Evolutionary conservation across 2,797 vertebrate species (phyloP).

Genomic region (Urosaurus nigricauda): DNA sequence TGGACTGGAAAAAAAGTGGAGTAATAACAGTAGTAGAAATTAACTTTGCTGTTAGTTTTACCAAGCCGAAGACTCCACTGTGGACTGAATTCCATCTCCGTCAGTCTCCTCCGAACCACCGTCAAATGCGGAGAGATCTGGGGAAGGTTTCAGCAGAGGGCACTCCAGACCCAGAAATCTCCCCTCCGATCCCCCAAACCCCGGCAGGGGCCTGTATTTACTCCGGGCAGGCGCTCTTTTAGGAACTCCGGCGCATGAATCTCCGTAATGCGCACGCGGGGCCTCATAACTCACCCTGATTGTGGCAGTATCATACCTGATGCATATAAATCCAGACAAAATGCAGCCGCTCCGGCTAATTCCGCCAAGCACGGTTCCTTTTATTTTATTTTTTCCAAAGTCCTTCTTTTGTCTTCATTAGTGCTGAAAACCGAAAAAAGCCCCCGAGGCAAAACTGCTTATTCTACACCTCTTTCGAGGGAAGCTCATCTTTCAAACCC

Average conservation of each 20-base stretch:
- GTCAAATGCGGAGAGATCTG: constrained; percentile 75
- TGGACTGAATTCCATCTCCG: neutral
- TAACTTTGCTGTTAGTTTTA: neutral
- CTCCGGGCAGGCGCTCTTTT: constrained; percentile 73
- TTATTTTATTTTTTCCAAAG: constrained; percentile 3
- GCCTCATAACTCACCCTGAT: constrained; percentile 91
- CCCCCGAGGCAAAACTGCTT: neutral
- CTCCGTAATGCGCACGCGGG: constrained; percentile 87
- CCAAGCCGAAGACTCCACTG: neutral
- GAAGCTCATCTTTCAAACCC: constrained; percentile 46
- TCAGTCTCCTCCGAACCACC: neutral
- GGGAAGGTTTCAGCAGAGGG: constrained; percentile 89
- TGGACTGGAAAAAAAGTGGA: no score
- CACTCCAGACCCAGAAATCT: constrained; percentile 87
- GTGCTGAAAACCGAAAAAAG: constrained; percentile 25
- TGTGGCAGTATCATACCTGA: constrained; percentile 86
- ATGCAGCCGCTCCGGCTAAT: constrained; percentile 85
- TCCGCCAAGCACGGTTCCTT: constrained; percentile 39
- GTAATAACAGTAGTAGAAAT: neutral
- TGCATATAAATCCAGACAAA: constrained; percentile 87
- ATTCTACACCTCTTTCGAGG: constrained; percentile 29
- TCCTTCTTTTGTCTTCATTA: constrained; percentile 63
- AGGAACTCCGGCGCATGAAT: constrained; percentile 89
- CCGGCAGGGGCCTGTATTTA: constrained; percentile 68
- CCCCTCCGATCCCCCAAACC: constrained; percentile 78